Evolutionary conservation across 1,140 invertebrate species (phyloP), one percentile per base, ranked within the genome.

Genomic region (Panulirus ornatus): DNA sequence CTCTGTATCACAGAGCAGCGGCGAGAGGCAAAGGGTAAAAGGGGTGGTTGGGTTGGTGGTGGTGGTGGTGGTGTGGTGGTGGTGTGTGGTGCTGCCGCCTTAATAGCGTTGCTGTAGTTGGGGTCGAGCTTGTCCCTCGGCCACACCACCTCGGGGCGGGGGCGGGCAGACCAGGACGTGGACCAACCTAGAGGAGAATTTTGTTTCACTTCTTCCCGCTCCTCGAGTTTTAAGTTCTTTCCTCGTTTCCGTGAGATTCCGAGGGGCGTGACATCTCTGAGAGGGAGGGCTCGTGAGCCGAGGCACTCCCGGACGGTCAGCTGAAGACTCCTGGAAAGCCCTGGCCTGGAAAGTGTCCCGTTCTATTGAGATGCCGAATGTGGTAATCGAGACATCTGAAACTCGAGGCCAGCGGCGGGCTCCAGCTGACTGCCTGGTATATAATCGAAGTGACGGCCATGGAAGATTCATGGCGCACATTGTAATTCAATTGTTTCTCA

Each of bases 401-500:
- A 44, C 19, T 36, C 76, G 47, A n/a, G 34, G 34, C 1, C 70
- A 14, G 75, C 22, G 36, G 54, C 42, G 58, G 36, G 36, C 19
- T 75, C 73, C 85, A 78, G 73, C 86, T 71, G 86, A 79, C 86
- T 71, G 84, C 84, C 86, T 66, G 78, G 54, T 70, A 81, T 88
- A 71, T 88, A 88, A 88, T 88, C 63, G 30, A 82, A 66, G 40
- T 81, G 86, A 88, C 86, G 86, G 58, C 76, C 86, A 78, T 88
- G 86, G 86, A 88, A 81, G 86, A 88, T 88, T 88, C 86, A 88
- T 88, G 76, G 73, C 76, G 86, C 76, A 88, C 86, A 88, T 88
- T 88, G 86, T 88, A 88, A 88, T 88, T 88, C 86, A 88, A 88
- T 88, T 88, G 86, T 88, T 88, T 88, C 78, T 88, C 86, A 88